These are phyloP conservation scores for Heliconius ethilla DNA, from an alignment of 2,888 invertebrate genomes.

Conservation along the genomic window DNA sequence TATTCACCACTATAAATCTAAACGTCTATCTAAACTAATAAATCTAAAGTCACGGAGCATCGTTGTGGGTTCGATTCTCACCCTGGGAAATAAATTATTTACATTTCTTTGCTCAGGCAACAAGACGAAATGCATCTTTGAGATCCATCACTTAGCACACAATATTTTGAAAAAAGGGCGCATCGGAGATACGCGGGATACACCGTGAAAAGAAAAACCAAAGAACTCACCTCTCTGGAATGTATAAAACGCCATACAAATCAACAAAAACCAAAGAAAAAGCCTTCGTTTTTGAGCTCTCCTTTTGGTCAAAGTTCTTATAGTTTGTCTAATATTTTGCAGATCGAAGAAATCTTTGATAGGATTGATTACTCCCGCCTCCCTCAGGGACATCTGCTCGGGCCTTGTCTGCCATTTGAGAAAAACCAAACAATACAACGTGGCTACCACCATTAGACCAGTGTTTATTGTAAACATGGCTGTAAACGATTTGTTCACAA, in stretches of 20 bases:
- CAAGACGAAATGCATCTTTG: background rate
- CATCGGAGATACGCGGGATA: no score
- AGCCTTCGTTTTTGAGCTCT: constrained; percentile 82
- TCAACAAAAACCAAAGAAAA: constrained; percentile 86
- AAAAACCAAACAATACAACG: constrained; percentile 84
- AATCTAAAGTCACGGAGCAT: no score
- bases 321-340: constrained; percentile 84
- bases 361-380: constrained; percentile 81
- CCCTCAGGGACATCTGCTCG: constrained; percentile 83
- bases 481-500: constrained; percentile 85
- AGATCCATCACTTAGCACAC: background rate
- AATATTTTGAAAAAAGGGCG: background rate
- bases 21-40: no score
- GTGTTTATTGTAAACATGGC: constrained; percentile 89
- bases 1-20: background rate
- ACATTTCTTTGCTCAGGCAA: background rate
- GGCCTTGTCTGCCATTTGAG: constrained; percentile 87
- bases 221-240: constrained; percentile 85
- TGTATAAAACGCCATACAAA: constrained; percentile 89
- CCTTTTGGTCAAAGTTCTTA: constrained; percentile 83
- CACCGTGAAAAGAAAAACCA: background rate
- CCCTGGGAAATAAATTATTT: no score
- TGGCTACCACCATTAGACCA: constrained; percentile 81
- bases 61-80: no score
- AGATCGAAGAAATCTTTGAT: constrained; percentile 87